Evolutionary conservation across 2,888 invertebrate species (phyloP), one percentile per base, ranked within the genome.

Genomic region (Omphaloscelis lunosa): DNA sequence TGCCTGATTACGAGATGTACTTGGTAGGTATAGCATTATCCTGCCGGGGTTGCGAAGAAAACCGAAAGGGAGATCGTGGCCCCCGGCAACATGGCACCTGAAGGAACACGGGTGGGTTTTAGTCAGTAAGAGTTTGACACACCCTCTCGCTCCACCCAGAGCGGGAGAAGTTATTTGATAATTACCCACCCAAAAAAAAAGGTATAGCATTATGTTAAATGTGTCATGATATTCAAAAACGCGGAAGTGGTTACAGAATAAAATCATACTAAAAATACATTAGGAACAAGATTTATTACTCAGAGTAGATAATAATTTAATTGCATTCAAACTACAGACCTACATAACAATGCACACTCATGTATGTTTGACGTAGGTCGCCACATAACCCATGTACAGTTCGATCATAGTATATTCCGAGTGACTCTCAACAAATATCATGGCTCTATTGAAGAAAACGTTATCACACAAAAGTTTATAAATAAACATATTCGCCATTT

Each of bases 401-500:
- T 48, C 23, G 23, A 68, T 77, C 62, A 45, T 7, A 62, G n/a
- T n/a, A 59, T 53, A 66, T 51, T 59, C 15, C n/a, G 11, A 59
- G 20, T 20, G 27, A 17, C 17, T n/a, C 34, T 53, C 8, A 34
- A 77, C 27, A 58, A 58, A 41, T 23, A 34, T n/a, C 23, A 67
- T 29, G 8, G 20, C 20, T 56, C 12, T 61, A 53, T 27, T 45
- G 20, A 53, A 82, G 23, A 61, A 51, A 67, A 67, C 29, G 29
- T 51, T 41, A 34, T 45, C 9, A 61, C 34, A 65, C 39, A 59
- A 61, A 17, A 53, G 11, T 34, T 69, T 48, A 76, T n/a, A 82
- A 29, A 63, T 82, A 84, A 41, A 71, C 69, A 66, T 69, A 65
- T 66, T 56, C 51, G 45, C 66, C 68, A 51, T 86, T 75, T 61